Base-by-base conservation (phyloP, 2,113 vertebrate genomes). In the Oreocharis arfaki region DNA sequence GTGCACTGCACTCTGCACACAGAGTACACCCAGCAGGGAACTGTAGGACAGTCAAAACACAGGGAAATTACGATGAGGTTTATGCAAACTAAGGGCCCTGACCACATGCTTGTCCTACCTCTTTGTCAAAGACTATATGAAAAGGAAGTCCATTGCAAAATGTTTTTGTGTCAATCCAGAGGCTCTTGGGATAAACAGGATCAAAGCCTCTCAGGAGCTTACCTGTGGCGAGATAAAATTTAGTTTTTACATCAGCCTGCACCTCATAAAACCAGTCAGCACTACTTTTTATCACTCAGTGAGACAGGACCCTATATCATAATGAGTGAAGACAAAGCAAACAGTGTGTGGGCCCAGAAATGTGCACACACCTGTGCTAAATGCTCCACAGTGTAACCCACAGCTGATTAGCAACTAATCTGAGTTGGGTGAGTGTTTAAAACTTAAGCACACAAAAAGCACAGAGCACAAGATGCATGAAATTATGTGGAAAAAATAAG, bases 131-230 rank as follows among this genome's bases (percentile, higher is more conserved):
- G 81, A 98, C 98, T 91, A 98, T 95, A 77, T 98, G 98, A 65
- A 98, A 98, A 87, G 98, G 98, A 82, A 98, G 98, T 64, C 97
- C 97, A 68, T 98, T 98, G 95, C 98, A 98, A 94, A 98, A 98
- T 1, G 98, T 98, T 95, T 97, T 98, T 49, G 97, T 90, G 77
- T 98, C 98, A 57, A 98, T 96, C 96, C 98, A 98, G 32, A 98
- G 98, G 23, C 71, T 96, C 57, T 97, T 97, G 44, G 98, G 98
- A 93, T 98, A 98, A 55, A 98, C 97, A 24, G 98, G 98, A 89
- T 97, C 90, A 97, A 98, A 98, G 75, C 97, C 97, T 79, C 96
- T 97, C 88, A 98, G 77, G 52, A 98, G 95, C 92, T 97, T 98
- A n/a, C 98, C 98, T 98, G 94, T 53, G 64, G 61, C 0, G 27